Percentiles rank a stretch among this genome's conserved stretches.
phyloP scores from a whole-genome alignment of 2,113 vertebrate species.

The Corydoras maculifer region DNA sequence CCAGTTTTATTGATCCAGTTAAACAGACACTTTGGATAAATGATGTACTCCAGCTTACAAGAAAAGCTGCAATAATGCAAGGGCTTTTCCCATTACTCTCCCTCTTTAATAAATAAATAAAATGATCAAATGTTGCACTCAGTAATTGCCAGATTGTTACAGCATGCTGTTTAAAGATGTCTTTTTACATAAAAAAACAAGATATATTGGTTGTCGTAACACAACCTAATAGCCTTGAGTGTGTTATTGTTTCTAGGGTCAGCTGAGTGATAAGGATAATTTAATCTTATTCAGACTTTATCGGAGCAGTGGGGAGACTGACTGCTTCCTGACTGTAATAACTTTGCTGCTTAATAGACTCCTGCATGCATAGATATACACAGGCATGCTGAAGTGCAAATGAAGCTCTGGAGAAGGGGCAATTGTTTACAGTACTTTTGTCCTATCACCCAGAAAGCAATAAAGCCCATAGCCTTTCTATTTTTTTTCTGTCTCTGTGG shows the following conservation, averaged over 20 bases:
- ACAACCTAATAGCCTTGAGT: conserved; percentile 42
- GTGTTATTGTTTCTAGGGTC: conserved; percentile 44
- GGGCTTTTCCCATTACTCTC: conserved; percentile 58
- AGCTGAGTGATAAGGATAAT: conserved; percentile 39
- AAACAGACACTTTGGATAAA: conserved; percentile 73
- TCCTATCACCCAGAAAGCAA: conserved; percentile 43
- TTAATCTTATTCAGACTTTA: conserved; percentile 43
- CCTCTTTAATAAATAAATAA: conserved; percentile 51
- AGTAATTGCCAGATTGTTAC: conserved; percentile 60
- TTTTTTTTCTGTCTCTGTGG: conserved; percentile 50
- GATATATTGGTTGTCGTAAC: conserved; percentile 54
- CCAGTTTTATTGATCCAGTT: conserved; percentile 73
- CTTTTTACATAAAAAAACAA: conserved; percentile 55
- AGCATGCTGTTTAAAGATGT: conserved; percentile 53
- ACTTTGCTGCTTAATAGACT: conserved; percentile 37
- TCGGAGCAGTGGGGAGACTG: conserved; percentile 23
- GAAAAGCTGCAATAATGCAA: conserved; percentile 64
- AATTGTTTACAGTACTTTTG: conserved; percentile 51
- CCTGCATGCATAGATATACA: conserved; percentile 34
- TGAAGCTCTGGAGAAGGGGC: conserved; percentile 37
- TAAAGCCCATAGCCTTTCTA: conserved; percentile 49
- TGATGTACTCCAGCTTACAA: conserved; percentile 63
- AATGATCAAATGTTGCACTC: conserved; percentile 58
- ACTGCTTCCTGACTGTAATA: conserved; percentile 34
- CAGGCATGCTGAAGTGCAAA: conserved; percentile 36